phyloP scores from a whole-genome alignment of 2,113 vertebrate genomes.

The Thalassarche chlororhynchos region DNA sequence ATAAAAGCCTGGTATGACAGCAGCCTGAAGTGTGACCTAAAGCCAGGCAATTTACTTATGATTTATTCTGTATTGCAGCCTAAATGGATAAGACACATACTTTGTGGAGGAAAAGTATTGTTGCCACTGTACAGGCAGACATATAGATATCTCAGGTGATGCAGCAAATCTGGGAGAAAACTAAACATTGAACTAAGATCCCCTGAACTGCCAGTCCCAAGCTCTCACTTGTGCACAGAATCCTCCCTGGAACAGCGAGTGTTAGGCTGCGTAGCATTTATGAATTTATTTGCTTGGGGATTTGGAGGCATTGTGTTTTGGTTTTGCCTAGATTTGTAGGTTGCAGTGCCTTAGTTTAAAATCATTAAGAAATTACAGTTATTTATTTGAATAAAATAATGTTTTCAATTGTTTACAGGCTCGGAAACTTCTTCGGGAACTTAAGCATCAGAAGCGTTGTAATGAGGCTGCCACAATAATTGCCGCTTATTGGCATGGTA shows the following conservation, averaged over 20 bases:
- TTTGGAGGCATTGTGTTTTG: not conserved
- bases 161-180: not conserved
- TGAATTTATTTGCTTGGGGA: not conserved
- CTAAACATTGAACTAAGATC: not conserved
- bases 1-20: not conserved
- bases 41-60: not conserved
- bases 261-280: not conserved
- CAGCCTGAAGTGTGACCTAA: not conserved
- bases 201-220: not conserved
- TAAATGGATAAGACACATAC: not conserved
- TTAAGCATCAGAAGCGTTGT: conserved; percentile 94
- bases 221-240: not conserved
- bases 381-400: not conserved
- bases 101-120: not conserved
- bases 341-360: not conserved
- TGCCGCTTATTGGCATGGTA: conserved; percentile 92
- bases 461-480: conserved; percentile 92
- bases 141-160: not conserved
- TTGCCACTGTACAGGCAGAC: not conserved
- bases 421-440: conserved; percentile 88
- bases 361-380: not conserved
- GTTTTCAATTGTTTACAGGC: conserved; percentile 74
- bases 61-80: not conserved
- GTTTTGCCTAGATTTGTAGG: not conserved
- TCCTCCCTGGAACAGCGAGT: not conserved